Percentiles rank a stretch among this genome's conserved stretches.
These are phyloP conservation scores for Numenius arquata DNA, from an alignment of 2,113 vertebrate genomes.

Conservation along the genomic window DNA sequence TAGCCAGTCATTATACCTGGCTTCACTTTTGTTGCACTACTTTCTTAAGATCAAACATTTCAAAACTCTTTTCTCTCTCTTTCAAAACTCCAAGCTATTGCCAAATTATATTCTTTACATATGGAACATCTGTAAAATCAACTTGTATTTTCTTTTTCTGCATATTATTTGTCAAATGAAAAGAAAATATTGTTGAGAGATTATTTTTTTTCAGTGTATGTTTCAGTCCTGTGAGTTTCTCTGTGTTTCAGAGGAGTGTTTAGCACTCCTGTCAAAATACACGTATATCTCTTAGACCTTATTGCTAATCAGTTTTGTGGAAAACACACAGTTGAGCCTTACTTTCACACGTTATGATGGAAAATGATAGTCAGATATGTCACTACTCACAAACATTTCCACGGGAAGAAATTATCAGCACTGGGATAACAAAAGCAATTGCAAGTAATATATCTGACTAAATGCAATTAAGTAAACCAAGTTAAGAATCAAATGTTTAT, in stretches of 20 bases:
- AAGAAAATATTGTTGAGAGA: neutral
- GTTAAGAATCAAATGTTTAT: neutral
- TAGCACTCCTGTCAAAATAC: neutral
- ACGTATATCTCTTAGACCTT: neutral
- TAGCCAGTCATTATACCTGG: neutral
- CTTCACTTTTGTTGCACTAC: neutral
- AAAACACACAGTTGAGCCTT: neutral
- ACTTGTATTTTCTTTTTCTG: neutral
- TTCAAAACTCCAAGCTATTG: neutral
- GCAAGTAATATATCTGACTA: neutral
- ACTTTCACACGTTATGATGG: neutral
- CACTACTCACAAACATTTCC: neutral
- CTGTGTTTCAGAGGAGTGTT: neutral
- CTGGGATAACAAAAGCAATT: neutral
- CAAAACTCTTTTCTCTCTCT: neutral
- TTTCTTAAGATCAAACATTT: neutral
- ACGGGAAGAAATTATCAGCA: neutral
- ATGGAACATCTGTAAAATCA: neutral
- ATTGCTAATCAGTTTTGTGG: neutral
- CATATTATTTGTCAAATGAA: neutral
- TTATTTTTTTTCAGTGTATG: neutral
- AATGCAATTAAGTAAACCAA: neutral
- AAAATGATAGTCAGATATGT: neutral
- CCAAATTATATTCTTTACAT: neutral
- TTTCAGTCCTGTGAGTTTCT: rapidly evolving